Percentiles rank a stretch among this genome's conserved stretches.
These are phyloP conservation scores for Coccyzus lansbergi DNA, from an alignment of 2,797 vertebrate genomes.

Conservation along the genomic window DNA sequence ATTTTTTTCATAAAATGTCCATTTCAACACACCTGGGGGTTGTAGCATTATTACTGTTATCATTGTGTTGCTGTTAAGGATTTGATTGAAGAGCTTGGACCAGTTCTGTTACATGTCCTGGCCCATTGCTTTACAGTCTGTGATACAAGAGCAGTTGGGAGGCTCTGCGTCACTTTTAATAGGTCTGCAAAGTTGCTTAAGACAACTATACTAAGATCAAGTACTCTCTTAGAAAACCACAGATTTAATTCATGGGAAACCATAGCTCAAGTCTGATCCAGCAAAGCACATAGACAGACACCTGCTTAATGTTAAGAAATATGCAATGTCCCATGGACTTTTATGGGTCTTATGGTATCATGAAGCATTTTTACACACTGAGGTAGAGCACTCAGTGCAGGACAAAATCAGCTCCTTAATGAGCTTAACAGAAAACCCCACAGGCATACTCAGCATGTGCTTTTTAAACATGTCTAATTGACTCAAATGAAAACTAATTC, in stretches of 20 bases:
- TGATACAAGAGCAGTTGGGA: neutral
- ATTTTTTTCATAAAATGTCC: neutral
- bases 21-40: neutral
- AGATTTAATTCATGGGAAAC: neutral
- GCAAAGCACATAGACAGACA: neutral
- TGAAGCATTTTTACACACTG: conserved; percentile 39
- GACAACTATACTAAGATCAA: neutral
- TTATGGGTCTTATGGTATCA: neutral
- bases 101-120: neutral
- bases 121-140: neutral
- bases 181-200: neutral
- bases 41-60: neutral
- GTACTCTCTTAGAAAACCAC: neutral
- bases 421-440: conserved; percentile 61
- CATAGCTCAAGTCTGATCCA: neutral
- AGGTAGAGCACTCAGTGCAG: neutral
- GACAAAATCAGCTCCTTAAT: conserved; percentile 49
- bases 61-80: neutral
- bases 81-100: neutral
- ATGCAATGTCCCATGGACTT: neutral
- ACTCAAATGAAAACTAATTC: conserved; percentile 70
- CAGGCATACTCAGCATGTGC: conserved; percentile 36
- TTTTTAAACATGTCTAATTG: conserved; percentile 63
- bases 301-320: conserved; percentile 9
- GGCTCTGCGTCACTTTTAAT: neutral